Conservation (phyloP, 2,113 vertebrate species). For the Diadophis punctatus region DNA sequence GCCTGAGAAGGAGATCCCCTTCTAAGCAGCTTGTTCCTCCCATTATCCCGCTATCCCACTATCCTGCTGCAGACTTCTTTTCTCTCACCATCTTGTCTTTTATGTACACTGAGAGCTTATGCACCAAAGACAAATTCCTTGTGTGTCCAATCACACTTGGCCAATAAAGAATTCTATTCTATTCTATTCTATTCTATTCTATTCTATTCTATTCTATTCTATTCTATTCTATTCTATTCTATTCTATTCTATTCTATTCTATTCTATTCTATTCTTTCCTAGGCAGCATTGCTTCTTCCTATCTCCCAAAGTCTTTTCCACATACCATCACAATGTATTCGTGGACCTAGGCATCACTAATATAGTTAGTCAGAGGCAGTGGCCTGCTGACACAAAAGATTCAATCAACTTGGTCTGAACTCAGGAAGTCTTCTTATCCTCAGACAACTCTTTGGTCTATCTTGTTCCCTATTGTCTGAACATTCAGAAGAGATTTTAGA, state of each 20-base stretch:
- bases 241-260: too few relatives aligned
- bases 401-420: not conserved
- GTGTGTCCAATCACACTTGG: too few relatives aligned
- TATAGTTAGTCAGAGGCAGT: not conserved
- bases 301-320: not conserved
- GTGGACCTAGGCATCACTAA: not conserved
- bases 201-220: too few relatives aligned
- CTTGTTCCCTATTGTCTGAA: not conserved
- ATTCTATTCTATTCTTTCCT: too few relatives aligned
- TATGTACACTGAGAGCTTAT: too few relatives aligned
- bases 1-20: not conserved
- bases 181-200: too few relatives aligned
- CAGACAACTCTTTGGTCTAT: not conserved
- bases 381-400: not conserved
- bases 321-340: not conserved
- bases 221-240: too few relatives aligned
- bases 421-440: not conserved
- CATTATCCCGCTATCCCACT: too few relatives aligned
- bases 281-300: not conserved
- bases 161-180: too few relatives aligned
- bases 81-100: not conserved
- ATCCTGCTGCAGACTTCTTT: not conserved
- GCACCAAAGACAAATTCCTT: too few relatives aligned
- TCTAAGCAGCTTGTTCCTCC: not conserved
- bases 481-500: not conserved